Evolutionary conservation across 2,113 vertebrate species (phyloP).

Genomic region (Elephas maximus): DNA sequence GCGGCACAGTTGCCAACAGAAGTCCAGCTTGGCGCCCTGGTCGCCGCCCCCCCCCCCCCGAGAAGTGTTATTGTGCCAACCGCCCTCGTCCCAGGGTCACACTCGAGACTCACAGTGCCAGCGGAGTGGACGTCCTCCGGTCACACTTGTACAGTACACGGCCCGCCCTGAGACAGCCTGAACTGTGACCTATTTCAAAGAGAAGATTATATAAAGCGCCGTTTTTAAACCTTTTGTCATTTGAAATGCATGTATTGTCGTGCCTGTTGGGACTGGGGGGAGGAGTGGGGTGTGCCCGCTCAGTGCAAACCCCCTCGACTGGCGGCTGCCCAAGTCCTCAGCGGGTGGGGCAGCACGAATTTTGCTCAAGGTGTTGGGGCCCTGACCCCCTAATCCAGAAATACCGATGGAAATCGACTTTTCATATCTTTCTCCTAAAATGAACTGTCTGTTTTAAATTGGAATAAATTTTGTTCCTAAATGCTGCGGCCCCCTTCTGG

Average conservation of each 20-base stretch:
- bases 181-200: conserved; percentile 89
- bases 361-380: conserved; percentile 80
- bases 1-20: conserved; percentile 86
- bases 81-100: neutral
- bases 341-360: neutral
- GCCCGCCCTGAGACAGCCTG: conserved; percentile 86
- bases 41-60: conserved; percentile 63
- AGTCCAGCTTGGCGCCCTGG: conserved; percentile 81
- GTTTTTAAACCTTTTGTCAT: conserved; percentile 90
- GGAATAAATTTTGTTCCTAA: conserved; percentile 94
- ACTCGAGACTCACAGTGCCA: conserved; percentile 88
- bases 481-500: conserved; percentile 51
- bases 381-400: conserved; percentile 85
- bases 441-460: conserved; percentile 93
- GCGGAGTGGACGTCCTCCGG: conserved; percentile 84
- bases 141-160: conserved; percentile 89
- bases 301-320: neutral
- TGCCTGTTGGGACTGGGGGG: conserved; percentile 71
- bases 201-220: conserved; percentile 88
- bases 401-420: conserved; percentile 89
- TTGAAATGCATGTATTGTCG: conserved; percentile 89
- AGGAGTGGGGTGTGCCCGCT: neutral
- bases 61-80: conserved; percentile 87
- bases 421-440: conserved; percentile 93
- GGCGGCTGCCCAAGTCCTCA: neutral